Base-by-base conservation (phyloP, 2,888 invertebrate species). In the Eupithecia centaureata region DNA sequence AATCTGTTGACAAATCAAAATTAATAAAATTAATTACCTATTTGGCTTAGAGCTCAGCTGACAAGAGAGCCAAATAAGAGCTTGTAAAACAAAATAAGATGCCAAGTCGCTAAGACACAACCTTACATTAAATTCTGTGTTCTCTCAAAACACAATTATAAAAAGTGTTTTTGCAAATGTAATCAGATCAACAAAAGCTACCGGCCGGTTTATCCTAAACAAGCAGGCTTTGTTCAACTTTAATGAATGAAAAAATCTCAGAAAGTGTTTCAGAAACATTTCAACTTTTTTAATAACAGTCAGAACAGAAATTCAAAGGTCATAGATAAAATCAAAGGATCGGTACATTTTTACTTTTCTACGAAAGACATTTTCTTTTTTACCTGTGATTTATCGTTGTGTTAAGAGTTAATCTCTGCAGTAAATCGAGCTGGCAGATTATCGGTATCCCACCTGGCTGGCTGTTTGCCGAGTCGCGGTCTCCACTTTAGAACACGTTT, bases 221-320 rank as follows among this genome's bases (percentile, higher is more conserved):
- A 69, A 61, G 52, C 28, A 47, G 33, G 64, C 32, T 64, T 68
- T 61, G 61, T 61, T 64, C 25, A 57, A 61, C 38, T 68, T 64
- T 57, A 64, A 68, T 64, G 56, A 64, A 68, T 68, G 47, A 65
- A 68, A 61, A 59, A 63, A 61, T 52, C 42, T 61, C 56, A 30
- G 18, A 35, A 13, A 35, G 28, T 35, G 30, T 65, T 65, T 57
- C n/a, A 22, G 22, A 35, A 63, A 60, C 52, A 54, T 59, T 68
- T 61, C 22, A 61, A 58, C 42, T 32, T 33, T 47, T 25, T 32
- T 57, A 51, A 64, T 64, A 64, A 64, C 63, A 57, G 62, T 56
- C 62, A 51, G 47, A 42, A 58, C 51, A 32, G 35, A 35, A 33
- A 33, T 63, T 58, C 51, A 33, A 58, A 64, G 52, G 52, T 30